Conservation (phyloP, 2,113 vertebrate species). For the Patagioenas fasciata region DNA sequence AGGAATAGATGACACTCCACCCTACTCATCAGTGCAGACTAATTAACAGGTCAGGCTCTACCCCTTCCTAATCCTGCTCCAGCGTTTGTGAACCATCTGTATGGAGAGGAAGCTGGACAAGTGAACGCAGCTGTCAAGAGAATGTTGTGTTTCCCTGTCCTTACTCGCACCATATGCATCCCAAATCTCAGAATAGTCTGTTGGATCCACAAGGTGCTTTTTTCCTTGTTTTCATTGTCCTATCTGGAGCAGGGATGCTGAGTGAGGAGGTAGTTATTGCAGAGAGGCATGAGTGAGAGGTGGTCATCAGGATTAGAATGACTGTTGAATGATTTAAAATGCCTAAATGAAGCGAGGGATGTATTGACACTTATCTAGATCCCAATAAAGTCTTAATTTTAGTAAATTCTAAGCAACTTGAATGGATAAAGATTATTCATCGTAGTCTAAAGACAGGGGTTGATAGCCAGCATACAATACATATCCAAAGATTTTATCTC, state of each 20-base stretch:
- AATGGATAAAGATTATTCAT: not conserved
- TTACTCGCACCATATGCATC: not conserved
- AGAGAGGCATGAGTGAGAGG: not conserved
- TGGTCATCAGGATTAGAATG: fast-evolving
- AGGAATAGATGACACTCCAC: not conserved
- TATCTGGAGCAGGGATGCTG: not conserved
- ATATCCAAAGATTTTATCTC: not conserved
- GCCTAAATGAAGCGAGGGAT: not conserved
- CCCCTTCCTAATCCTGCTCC: not conserved
- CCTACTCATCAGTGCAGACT: not conserved
- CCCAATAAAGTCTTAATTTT: not conserved
- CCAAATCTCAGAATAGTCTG: not conserved
- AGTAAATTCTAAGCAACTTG: not conserved
- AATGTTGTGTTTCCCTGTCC: not conserved
- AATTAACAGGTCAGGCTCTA: not conserved
- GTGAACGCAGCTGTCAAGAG: not conserved
- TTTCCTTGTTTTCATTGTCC: not conserved
- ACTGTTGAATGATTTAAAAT: not conserved
- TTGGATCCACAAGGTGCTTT: fast-evolving
- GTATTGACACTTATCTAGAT: not conserved
- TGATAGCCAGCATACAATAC: not conserved
- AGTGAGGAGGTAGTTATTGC: not conserved
- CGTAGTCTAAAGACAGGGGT: not conserved
- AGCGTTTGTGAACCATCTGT: not conserved
- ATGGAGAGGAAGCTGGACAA: not conserved